These are phyloP conservation scores for Shinisaurus crocodilurus DNA, from an alignment of 2,113 vertebrate genomes.

Conservation along the genomic window DNA sequence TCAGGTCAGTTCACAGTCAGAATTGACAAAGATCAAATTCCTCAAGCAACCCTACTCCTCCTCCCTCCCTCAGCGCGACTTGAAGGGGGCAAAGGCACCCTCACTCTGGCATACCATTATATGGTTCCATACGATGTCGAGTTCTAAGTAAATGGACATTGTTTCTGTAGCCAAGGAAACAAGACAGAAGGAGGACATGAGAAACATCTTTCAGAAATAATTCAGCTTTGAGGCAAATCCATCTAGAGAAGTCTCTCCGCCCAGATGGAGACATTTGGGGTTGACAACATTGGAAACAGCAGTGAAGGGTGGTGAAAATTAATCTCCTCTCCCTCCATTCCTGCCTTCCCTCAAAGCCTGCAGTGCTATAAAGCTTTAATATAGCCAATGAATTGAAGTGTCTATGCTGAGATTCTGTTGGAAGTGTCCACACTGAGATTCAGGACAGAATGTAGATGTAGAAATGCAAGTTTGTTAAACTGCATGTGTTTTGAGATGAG, in stretches of 20 bases:
- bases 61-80: not conserved
- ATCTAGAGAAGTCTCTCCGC: not conserved
- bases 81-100: not conserved
- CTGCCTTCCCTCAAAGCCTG: not conserved
- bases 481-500: not conserved
- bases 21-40: constrained; percentile 8
- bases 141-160: not conserved
- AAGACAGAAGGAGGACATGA: not conserved
- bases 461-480: not conserved
- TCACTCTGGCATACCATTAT: not conserved
- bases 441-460: not conserved
- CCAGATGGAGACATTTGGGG: not conserved
- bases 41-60: not conserved
- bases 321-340: not conserved
- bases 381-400: not conserved
- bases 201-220: not conserved
- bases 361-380: not conserved
- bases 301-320: not conserved
- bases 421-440: not conserved
- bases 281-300: not conserved
- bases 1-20: not conserved
- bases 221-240: not conserved
- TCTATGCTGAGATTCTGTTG: not conserved
- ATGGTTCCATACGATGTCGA: not conserved
- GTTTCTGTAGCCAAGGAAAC: not conserved